Percentiles rank a stretch among this genome's conserved stretches.
Evolutionary conservation across 1,140 invertebrate species (phyloP).

Genomic region (Platyura marginata): DNA sequence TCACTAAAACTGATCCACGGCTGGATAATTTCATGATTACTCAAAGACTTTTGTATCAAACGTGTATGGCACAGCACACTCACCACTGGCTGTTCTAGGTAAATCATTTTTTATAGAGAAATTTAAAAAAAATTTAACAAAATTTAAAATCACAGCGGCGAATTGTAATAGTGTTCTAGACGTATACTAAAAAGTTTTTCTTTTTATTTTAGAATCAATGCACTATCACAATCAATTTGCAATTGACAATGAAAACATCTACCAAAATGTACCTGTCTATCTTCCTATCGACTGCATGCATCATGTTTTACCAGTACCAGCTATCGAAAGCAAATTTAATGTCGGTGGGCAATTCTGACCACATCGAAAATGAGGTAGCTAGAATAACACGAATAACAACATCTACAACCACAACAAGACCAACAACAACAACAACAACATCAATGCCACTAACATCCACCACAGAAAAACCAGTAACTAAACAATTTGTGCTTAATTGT

Average conservation of each 20-base stretch:
- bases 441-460: background rate
- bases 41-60: no score
- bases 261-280: slow-evolving; percentile 26
- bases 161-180: no score
- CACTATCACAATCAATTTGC: background rate
- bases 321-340: slow-evolving; percentile 14
- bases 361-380: slow-evolving; percentile 14
- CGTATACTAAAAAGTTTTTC: no score
- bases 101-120: no score
- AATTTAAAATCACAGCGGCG: no score
- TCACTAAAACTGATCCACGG: no score
- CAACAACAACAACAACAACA: slow-evolving; percentile 1
- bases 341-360: slow-evolving; percentile 8
- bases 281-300: slow-evolving; percentile 22
- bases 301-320: slow-evolving; percentile 24
- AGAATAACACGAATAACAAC: background rate
- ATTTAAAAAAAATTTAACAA: no score
- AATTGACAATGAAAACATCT: slow-evolving; percentile 14
- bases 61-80: no score
- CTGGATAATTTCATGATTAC: no score
- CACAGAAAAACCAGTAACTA: background rate
- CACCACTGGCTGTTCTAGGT: no score
- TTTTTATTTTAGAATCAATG: no score
- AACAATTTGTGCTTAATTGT: background rate
- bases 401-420: background rate